phyloP scores from a whole-genome alignment of 2,888 invertebrate species.

The Drosophila atroscutellata region DNA sequence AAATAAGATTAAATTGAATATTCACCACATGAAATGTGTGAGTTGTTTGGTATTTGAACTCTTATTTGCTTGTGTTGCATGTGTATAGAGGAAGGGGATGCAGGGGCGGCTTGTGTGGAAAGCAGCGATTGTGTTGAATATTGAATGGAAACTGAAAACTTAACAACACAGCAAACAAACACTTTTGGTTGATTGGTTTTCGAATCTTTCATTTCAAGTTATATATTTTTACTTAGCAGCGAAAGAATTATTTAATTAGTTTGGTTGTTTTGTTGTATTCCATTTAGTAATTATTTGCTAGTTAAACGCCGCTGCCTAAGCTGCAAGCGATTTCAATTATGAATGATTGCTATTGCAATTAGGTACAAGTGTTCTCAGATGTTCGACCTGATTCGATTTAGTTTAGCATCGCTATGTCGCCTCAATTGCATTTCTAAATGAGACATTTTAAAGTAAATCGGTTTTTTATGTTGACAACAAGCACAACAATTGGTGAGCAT shows the following conservation, averaged over 20 bases:
- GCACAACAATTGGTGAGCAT: constrained; percentile 80
- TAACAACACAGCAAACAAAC: constrained; percentile 74
- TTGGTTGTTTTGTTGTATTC: constrained; percentile 26
- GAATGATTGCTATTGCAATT: constrained; percentile 61
- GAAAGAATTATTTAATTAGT: constrained; percentile 39
- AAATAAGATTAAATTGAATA: constrained; percentile 16
- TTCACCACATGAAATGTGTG: constrained; percentile 25
- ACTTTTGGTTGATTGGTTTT: constrained; percentile 62
- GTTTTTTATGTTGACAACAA: constrained; percentile 63
- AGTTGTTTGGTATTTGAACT: constrained; percentile 1
- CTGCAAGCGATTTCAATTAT: constrained; percentile 25
- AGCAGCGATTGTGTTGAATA: constrained; percentile 36
- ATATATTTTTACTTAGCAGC: constrained; percentile 63
- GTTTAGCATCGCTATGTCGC: constrained; percentile 30
- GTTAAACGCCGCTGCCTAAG: constrained; percentile 24
- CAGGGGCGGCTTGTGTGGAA: constrained; percentile 14
- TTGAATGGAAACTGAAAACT: constrained; percentile 61
- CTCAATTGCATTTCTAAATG: constrained; percentile 45
- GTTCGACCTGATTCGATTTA: constrained; percentile 24
- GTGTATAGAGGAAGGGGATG: not conserved
- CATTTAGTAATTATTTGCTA: constrained; percentile 38
- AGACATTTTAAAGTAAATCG: constrained; percentile 60
- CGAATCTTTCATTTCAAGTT: constrained; percentile 61
- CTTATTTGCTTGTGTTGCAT: constrained; percentile 47
- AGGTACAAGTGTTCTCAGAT: constrained; percentile 61